Evolutionary conservation across 53 echinoderm and acorn worm genomes (phyloP), one percentile per base, ranked within the genome.

Genomic region (Stichopus horrens): DNA sequence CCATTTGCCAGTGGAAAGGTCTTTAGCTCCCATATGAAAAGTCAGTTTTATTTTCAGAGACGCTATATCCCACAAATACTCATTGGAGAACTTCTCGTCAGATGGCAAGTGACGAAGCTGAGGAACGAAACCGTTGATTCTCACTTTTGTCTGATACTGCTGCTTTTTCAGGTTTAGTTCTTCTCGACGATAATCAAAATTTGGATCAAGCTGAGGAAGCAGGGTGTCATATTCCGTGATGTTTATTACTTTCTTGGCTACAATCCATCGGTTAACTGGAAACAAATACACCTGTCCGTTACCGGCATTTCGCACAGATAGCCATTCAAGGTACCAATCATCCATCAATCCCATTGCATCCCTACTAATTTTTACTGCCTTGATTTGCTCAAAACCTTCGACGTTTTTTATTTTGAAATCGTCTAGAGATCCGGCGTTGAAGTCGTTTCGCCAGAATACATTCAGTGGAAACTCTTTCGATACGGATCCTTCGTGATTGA

Each of bases 231-330:
- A 90, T 53, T 88, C 81, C 9, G 83, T 89, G 68, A 96, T 86
- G 51, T 77, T 58, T 71, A 91, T 54, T 19, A 10, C 73, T 82
- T 83, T 87, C 65, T 76, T 80, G 0, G 75, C 88, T 60, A 83
- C 87, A n/a, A 96, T 58, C 95, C 95, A 96, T 7, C 95, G 92
- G 75, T 96, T 91, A 20, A 96, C 82, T 18, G 95, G 95, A 74
- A 96, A 96, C 4, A 91, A n/a, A 18, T 19, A 53, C 10, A 51
- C 5, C n/a, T 37, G 65, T 18, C 83, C 86, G 56, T 55, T 51
- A 5, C 9, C 9, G 22, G 23, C 55, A 52, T 89, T 11, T 14
- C 68, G 55, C 10, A 96, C 93, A 21, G 83, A 83, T 6, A 95
- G 77, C 74, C 89, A 59, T 75, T 95, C 95, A 18, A 94, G 76